These are phyloP conservation scores for Fissipunctia ypsillon DNA, from an alignment of 2,888 invertebrate genomes.

Conservation along the genomic window DNA sequence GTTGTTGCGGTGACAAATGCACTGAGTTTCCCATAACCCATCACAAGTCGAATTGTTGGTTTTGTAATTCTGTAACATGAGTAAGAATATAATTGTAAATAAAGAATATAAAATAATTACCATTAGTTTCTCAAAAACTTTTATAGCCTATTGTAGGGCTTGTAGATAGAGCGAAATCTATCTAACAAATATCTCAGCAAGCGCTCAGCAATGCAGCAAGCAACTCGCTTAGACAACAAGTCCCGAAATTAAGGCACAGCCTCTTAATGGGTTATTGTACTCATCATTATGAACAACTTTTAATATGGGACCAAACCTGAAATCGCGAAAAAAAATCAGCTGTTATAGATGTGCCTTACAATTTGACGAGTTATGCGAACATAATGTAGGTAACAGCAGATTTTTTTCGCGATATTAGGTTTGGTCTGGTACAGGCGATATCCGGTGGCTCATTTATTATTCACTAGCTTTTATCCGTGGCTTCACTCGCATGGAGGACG, in stretches of 20 bases:
- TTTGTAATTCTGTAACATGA: constrained; percentile 82
- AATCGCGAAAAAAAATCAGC: too few relatives aligned
- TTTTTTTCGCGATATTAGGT: too few relatives aligned
- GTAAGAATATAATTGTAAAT: background rate
- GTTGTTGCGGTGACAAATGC: constrained; percentile 83
- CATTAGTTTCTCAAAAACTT: background rate
- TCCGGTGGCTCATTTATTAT: background rate
- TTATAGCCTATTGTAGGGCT: background rate
- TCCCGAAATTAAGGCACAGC: too few relatives aligned
- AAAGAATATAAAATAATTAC: too few relatives aligned
- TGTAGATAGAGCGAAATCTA: background rate
- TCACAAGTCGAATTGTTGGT: constrained; percentile 85
- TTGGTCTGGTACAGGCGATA: background rate
- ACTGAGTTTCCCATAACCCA: constrained; percentile 86
- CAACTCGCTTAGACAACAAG: background rate
- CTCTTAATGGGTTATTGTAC: too few relatives aligned
- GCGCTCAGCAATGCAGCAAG: background rate
- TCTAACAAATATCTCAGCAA: background rate
- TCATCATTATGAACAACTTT: too few relatives aligned
- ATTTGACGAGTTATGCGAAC: too few relatives aligned
- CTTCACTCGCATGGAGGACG: background rate
- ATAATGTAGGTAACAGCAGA: too few relatives aligned
- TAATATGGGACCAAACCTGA: too few relatives aligned
- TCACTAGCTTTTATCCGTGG: background rate
- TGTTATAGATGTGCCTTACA: too few relatives aligned